Conservation (phyloP, 1,140 invertebrate genomes). For the Rhizoglyphus robini region DNA sequence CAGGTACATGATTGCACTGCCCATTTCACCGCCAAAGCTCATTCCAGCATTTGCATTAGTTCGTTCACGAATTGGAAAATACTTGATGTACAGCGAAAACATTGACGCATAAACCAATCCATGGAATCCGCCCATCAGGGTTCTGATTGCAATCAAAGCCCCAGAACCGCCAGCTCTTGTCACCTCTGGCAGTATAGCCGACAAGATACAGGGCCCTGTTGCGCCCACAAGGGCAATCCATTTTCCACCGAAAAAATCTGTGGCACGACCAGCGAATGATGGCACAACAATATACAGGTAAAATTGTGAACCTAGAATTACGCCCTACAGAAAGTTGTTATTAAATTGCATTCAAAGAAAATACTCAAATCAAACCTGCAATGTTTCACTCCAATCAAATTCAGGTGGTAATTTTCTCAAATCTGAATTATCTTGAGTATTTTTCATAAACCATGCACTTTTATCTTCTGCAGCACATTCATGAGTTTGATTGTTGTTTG, state of each 20-base stretch:
- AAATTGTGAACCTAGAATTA: constrained; percentile 36
- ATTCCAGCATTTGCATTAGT: constrained; percentile 16
- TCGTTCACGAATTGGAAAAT: constrained; percentile 7
- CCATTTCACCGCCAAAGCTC: constrained; percentile 30
- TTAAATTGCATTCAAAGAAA: no score
- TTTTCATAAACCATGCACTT: no score
- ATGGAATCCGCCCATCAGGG: constrained; percentile 8
- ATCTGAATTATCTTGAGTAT: no score
- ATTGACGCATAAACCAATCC: constrained; percentile 9
- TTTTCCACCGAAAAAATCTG: constrained; percentile 34
- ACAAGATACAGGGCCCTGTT: neutral
- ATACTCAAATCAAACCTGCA: no score
- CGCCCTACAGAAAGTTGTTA: no score
- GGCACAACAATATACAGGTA: constrained; percentile 37
- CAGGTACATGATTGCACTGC: constrained; percentile 29
- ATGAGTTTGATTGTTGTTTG: no score
- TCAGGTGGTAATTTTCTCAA: no score
- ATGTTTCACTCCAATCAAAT: constrained; percentile 13
- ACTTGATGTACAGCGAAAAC: constrained; percentile 9
- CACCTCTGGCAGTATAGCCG: neutral
- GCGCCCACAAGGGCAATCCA: neutral
- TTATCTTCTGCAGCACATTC: no score
- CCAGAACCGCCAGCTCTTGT: neutral
- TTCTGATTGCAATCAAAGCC: neutral
- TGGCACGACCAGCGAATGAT: constrained; percentile 31